Evolutionary conservation across 2,888 invertebrate species (phyloP), one percentile per base, ranked within the genome.

Genomic region (Lochmaea capreae): DNA sequence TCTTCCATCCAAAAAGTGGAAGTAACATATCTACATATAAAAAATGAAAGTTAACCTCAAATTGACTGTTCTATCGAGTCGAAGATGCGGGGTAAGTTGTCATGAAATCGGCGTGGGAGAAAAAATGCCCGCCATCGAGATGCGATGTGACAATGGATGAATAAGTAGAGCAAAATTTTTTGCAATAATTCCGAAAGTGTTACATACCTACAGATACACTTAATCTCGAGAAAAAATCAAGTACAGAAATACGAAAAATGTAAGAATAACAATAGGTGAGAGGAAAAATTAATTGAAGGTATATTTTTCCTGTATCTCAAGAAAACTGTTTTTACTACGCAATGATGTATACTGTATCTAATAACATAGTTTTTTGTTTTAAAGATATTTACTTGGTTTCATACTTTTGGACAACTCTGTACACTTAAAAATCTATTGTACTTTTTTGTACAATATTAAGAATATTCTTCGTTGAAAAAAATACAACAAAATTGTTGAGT

Each of bases 51-150:
- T 46, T 12, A 12, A 11, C 0, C 12, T 43, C 11, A 10, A 2
- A 11, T 57, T 26, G 1, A 33, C 59, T n/a, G 59, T 22, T 33
- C 59, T 59, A 59, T 59, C 1, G 54, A 54, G n/a, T 54, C 18
- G 18, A 59, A 33, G 59, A 59, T 67, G 59, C 67, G 46, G 58
- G 11, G 58, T 42, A 61, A 57, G 49, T 59, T 61, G 33, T 61
- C 61, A 68, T 46, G 67, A 67, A 67, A 67, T 67, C 67, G 61
- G 61, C 68, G 68, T 68, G 68, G 68, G 68, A 68, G 68, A 68
- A 67, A 67, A 58, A 67, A 59, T 46, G 67, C 46, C 46, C 46
- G 67, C 46, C 42, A 58, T 39, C 52, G 49, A 65, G 26, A 9
- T 33, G 54, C 12, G 57, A 16, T 52, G 61, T 69, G 63, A 70